A percentile compares a stretch with the other conserved stretches of the same genome.
These are phyloP conservation scores for Vesta saturnalis DNA, from an alignment of 2,888 invertebrate species.

Conservation along the genomic window DNA sequence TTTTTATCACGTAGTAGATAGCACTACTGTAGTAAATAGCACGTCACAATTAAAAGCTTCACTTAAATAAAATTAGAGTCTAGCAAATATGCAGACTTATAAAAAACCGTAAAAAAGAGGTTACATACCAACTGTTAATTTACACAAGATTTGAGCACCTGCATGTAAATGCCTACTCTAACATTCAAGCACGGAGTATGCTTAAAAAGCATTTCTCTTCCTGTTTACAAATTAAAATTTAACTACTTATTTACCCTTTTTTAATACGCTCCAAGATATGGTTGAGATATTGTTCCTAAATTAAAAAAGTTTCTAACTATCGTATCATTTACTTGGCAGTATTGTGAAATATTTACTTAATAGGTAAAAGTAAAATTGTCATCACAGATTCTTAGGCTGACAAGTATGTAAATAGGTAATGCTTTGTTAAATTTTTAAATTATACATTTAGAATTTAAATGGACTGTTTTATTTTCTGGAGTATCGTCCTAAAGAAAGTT, in stretches of 20 bases:
- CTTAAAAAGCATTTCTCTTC: background rate
- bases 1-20: too few species aligned
- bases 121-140: background rate
- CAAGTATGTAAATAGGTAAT: background rate
- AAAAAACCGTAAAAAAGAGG: background rate
- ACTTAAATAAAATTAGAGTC: too few species aligned
- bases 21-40: too few species aligned
- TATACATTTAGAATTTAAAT: constrained; percentile 11
- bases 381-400: background rate
- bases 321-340: background rate
- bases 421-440: constrained; percentile 15
- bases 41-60: too few species aligned
- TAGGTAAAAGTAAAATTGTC: background rate
- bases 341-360: background rate
- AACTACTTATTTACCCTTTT: background rate
- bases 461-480: constrained; percentile 9
- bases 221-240: background rate
- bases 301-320: background rate
- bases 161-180: constrained; percentile 9
- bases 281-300: background rate
- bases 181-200: constrained; percentile 1
- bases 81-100: background rate
- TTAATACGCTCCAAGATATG: background rate
- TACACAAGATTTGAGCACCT: constrained; percentile 18
- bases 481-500: background rate